Evolutionary conservation across 2,797 vertebrate species (phyloP).

Genomic region (Gambelia wislizenii): DNA sequence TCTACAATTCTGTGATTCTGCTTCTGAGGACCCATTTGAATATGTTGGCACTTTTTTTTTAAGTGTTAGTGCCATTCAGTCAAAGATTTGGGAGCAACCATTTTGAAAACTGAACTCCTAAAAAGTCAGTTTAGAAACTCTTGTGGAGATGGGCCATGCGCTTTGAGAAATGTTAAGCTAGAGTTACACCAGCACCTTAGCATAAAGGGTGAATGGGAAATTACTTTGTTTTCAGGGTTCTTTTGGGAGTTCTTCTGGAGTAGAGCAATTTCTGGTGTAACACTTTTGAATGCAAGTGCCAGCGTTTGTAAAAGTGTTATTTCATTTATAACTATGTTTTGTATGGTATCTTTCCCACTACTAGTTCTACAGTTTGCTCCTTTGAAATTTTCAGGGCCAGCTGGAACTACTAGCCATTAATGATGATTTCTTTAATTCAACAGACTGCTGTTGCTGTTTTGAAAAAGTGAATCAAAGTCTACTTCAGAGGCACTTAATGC

Average conservation of each 20-base stretch:
- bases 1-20: no score
- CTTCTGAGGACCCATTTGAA: background rate
- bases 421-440: background rate
- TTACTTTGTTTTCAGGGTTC: background rate
- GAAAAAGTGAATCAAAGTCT: background rate
- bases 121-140: background rate
- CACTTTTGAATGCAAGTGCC: background rate
- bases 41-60: background rate
- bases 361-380: background rate
- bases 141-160: background rate
- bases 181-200: background rate
- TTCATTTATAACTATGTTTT: background rate
- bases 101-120: background rate
- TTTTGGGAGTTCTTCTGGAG: background rate
- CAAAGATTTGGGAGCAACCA: background rate
- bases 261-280: background rate
- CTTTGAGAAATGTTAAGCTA: background rate
- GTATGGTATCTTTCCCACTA: background rate
- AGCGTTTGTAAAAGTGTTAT: background rate
- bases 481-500: background rate
- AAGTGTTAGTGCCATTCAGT: background rate
- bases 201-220: background rate
- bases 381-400: background rate
- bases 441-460: background rate
- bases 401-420: background rate